These are phyloP conservation scores for Ceratosolen fusciceps DNA, from an alignment of 1,140 invertebrate species.

Conservation along the genomic window DNA sequence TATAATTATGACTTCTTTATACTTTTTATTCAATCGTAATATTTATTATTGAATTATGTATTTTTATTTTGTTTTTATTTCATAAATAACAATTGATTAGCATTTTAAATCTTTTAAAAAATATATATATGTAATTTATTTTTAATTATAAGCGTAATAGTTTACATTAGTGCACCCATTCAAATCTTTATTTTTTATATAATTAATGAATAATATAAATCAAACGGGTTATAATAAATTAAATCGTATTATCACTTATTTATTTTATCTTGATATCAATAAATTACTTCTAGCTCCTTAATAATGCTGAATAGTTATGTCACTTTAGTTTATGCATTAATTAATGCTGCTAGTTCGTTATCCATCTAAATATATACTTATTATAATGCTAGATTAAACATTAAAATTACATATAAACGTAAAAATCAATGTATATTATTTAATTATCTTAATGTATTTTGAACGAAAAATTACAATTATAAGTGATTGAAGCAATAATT, in stretches of 20 bases:
- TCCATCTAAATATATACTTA: not conserved
- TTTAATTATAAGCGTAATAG: too few species aligned
- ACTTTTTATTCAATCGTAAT: too few species aligned
- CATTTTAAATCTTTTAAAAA: too few species aligned
- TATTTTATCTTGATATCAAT: not conserved
- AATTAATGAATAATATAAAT: not conserved
- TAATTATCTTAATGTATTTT: conserved; percentile 4
- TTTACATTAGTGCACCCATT: too few species aligned
- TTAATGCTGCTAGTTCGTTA: not conserved
- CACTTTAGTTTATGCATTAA: not conserved
- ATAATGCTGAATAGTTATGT: not conserved
- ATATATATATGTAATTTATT: too few species aligned
- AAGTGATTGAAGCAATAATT: not conserved
- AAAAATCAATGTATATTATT: conserved; percentile 20
- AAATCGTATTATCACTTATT: not conserved
- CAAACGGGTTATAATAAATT: not conserved
- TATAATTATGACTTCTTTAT: too few species aligned
- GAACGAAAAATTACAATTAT: conserved; percentile 16
- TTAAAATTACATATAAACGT: conserved; percentile 33
- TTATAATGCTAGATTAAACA: conserved; percentile 38
- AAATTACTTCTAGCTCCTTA: conserved; percentile 2
- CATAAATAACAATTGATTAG: too few species aligned
- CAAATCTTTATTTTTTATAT: too few species aligned
- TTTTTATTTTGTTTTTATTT: too few species aligned
- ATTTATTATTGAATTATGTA: too few species aligned